Evolutionary conservation across 2,888 invertebrate genomes (phyloP), one percentile per base, ranked within the genome.

Genomic region (Chorisops tibialis): DNA sequence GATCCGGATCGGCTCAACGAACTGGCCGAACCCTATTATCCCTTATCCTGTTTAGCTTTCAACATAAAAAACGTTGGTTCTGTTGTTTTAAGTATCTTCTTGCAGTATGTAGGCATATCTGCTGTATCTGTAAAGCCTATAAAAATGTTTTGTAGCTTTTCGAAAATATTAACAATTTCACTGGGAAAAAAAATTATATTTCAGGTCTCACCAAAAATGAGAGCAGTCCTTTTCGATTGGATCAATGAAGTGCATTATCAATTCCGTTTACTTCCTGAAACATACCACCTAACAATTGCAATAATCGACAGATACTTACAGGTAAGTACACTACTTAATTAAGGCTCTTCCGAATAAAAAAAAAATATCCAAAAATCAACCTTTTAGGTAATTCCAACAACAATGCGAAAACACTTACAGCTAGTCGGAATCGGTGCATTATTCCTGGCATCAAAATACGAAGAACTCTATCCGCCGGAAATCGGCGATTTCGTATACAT

Each of bases 361-460:
- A 37, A 37, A 37, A 9, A 37, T 37, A 11, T 3, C 41, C 2
- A 11, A 12, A n/a, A 41, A 16, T 16, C 41, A 37, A 37, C 63
- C 67, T 77, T 79, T 50, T 73, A 89, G 88, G 79, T 74, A 3
- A 83, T 82, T 35, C 81, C 81, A 49, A 81, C 82, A 16, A 84
- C 91, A 30, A 81, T 83, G 58, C 84, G 86, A 67, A 85, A 84
- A 67, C 83, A 86, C 68, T 81, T 96, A 63, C 96, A 97, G 74
- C 80, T 96, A 66, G 90, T 96, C 11, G 96, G 96, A 3, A 88
- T 93, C 1, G 87, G 94, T 0, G 88, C 94, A 0, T 85, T 97
- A 82, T 88, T 93, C 70, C 85, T 96, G 59, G 96, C 97, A 0
- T 86, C 89, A 72, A 98, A 98, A 77, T 96, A 93, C 72, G 97